Percentiles rank a stretch among this genome's conserved stretches.
These are phyloP conservation scores for Heliothis virescens DNA, from an alignment of 1,140 invertebrate species.

Conservation along the genomic window DNA sequence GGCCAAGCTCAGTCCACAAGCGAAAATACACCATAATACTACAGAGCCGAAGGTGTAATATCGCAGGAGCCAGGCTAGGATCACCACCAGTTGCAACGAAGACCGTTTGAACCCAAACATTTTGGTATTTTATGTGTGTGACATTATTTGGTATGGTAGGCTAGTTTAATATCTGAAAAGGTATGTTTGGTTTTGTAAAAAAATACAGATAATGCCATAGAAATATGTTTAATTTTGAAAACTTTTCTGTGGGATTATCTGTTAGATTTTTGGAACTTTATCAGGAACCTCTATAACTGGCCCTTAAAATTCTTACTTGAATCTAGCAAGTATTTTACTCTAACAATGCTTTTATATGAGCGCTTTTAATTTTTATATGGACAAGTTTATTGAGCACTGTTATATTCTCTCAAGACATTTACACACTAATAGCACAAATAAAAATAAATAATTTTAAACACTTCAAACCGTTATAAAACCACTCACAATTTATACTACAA, in stretches of 20 bases:
- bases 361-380: neutral
- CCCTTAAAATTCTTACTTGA: neutral
- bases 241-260: too few species aligned
- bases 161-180: constrained; percentile 1
- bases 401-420: too few species aligned
- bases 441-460: constrained; percentile 1
- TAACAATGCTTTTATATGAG: neutral
- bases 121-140: constrained; percentile 53
- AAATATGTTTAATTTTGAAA: neutral
- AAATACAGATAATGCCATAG: neutral
- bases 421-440: constrained; percentile 4
- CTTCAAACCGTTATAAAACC: constrained; percentile 14
- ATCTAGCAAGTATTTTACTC: neutral
- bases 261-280: too few species aligned
- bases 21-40: constrained; percentile 65
- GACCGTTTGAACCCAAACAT: constrained; percentile 77
- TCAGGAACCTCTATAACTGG: too few species aligned
- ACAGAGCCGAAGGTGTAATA: constrained; percentile 67
- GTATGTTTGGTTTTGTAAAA: constrained; percentile 27
- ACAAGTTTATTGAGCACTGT: too few species aligned
- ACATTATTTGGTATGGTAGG: constrained; percentile 13
- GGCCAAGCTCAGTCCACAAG: constrained; percentile 48
- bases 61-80: constrained; percentile 66
- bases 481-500: constrained; percentile 26
- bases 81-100: constrained; percentile 61